Base-by-base conservation (phyloP, 2,888 invertebrate species). In the Rambutsinella grinnellia region DNA sequence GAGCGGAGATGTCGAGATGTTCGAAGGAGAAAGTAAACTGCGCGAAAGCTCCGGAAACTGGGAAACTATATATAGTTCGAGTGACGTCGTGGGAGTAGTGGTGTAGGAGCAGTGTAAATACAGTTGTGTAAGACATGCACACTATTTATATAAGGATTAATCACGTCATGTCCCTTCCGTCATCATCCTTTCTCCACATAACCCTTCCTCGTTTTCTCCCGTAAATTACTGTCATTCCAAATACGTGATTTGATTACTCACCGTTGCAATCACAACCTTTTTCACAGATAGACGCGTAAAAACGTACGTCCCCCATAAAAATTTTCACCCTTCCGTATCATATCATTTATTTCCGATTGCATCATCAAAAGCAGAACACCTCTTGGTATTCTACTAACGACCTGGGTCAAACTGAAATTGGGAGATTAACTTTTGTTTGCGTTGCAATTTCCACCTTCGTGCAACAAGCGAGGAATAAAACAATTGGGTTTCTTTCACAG, bases 181-280 rank as follows among this genome's bases (percentile, higher is more conserved):
- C 36, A 36, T 36, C 36, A 36, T 36, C 36, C 36, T 13, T 36
- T 36, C 36, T 36, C 6, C 36, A 36, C 36, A 36, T 13, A 36
- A 54, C 62, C 54, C 56, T 63, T 62, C 65, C 75, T 57, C 63
- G 60, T 76, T 65, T 69, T 62, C 49, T 46, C 54, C 56, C 6
- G 5, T 49, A 65, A 76, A 76, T 76, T 76, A 76, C 76, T 76
- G 76, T 69, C 76, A 76, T 69, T 69, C 51, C 51, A 75, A 74
- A 62, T 54, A 68, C 68, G 69, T 76, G 76, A 76, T 76, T 69
- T 76, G 76, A 69, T 76, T 76, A 69, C 76, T 36, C 13, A 36
- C 36, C 36, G 36, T 13, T 36, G 36, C 36, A 36, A 5, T 36
- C 5, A 13, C 36, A 13, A 36, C 5, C 36, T n/a, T n/a, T n/a